A percentile compares a stretch with the other conserved stretches of the same genome.
phyloP scores from a whole-genome alignment of 2,888 invertebrate genomes.

The Archaeoteleia sp. region DNA sequence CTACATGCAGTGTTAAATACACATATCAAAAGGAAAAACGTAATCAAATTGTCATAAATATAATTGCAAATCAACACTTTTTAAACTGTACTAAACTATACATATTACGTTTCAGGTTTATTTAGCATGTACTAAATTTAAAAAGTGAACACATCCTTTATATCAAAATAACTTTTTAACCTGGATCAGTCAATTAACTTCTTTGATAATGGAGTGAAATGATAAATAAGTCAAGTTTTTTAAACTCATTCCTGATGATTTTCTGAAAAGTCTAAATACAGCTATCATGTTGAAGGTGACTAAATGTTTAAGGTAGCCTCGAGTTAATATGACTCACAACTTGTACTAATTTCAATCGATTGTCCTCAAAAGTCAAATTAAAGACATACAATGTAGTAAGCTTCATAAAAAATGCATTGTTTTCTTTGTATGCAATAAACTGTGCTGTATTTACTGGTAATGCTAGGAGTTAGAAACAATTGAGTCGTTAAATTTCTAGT shows the following conservation, averaged over 20 bases:
- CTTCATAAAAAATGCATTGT: background rate
- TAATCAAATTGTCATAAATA: background rate
- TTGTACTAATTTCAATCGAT: constrained; percentile 50
- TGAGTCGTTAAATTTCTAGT: constrained; percentile 6
- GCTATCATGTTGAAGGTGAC: too few species aligned
- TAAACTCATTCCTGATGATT: too few species aligned
- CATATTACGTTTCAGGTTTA: too few species aligned
- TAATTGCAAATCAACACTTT: constrained; percentile 16
- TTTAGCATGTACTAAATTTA: too few species aligned
- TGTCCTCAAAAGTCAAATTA: constrained; percentile 43
- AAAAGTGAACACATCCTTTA: too few species aligned
- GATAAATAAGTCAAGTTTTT: too few species aligned
- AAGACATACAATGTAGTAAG: constrained; percentile 1
- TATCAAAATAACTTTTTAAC: too few species aligned
- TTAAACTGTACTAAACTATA: too few species aligned
- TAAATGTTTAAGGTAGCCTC: constrained; percentile 43
- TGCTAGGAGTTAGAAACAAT: constrained; percentile 18
- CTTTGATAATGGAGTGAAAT: constrained; percentile 34
- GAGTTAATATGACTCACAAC: constrained; percentile 48
- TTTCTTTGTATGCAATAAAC: background rate
- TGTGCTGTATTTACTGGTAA: background rate
- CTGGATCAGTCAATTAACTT: too few species aligned
- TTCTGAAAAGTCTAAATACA: too few species aligned
- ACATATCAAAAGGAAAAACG: too few species aligned
- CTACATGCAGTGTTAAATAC: too few species aligned